Conservation (phyloP, 2,888 invertebrate species). For the Cremastinae sp. region DNA sequence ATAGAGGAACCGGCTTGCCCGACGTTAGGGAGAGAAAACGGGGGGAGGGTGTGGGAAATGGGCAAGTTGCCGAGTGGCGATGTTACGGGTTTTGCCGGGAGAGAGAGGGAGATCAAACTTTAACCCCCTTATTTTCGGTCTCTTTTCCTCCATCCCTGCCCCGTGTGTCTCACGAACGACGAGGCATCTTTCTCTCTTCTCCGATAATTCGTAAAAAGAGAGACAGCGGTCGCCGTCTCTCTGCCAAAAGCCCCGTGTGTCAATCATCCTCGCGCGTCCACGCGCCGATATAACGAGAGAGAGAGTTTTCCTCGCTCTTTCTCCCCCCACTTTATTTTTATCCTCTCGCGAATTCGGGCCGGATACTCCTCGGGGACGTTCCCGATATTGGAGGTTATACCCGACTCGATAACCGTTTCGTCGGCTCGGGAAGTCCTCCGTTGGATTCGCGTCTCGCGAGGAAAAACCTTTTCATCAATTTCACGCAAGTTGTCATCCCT, state of each 20-base stretch:
- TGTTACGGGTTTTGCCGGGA: slow-evolving; percentile 43
- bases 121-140: slow-evolving; percentile 6
- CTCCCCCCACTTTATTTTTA: slow-evolving; percentile 8
- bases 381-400: slow-evolving; percentile 6
- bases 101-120: slow-evolving; percentile 28
- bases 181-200: slow-evolving; percentile 11
- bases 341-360: slow-evolving; percentile 35
- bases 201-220: slow-evolving; percentile 21
- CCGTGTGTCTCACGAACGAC: not conserved
- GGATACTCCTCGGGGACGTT: slow-evolving; percentile 38
- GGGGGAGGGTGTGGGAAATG: slow-evolving; percentile 65
- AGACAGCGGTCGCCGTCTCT: slow-evolving; percentile 32
- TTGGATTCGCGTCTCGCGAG: slow-evolving; percentile 11
- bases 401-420: not conserved
- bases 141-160: not conserved
- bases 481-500: slow-evolving; percentile 27
- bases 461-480: slow-evolving; percentile 49
- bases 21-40: not conserved
- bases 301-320: too few relatives aligned
- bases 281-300: slow-evolving; percentile 11
- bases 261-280: slow-evolving; percentile 38
- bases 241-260: slow-evolving; percentile 16
- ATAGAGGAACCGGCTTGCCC: slow-evolving; percentile 33
- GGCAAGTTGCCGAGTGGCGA: slow-evolving; percentile 66
- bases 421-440: not conserved